These are phyloP conservation scores for Popillia japonica DNA, from an alignment of 1,140 invertebrate genomes.

Conservation along the genomic window DNA sequence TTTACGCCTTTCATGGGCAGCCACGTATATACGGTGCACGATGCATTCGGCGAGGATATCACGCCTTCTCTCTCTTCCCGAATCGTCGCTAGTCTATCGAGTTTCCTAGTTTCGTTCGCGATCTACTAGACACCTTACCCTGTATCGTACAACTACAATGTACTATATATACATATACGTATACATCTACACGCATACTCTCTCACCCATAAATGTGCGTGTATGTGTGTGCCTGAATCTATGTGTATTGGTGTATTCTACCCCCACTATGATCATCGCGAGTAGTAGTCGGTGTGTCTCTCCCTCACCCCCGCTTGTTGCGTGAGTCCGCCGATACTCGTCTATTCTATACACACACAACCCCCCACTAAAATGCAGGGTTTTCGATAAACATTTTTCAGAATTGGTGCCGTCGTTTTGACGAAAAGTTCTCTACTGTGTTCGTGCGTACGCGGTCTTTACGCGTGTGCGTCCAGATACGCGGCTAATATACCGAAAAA, in stretches of 20 bases:
- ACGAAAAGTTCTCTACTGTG: constrained; percentile 51
- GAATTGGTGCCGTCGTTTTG: constrained; percentile 61
- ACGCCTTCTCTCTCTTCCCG: background rate
- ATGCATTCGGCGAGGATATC: constrained; percentile 23
- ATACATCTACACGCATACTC: background rate
- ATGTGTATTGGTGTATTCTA: constrained; percentile 43
- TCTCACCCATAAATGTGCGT: constrained; percentile 34
- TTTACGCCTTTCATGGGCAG: no score
- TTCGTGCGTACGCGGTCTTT: constrained; percentile 44
- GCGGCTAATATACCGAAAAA: background rate
- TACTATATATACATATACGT: background rate
- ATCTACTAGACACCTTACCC: constrained; percentile 48
- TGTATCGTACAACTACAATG: background rate
- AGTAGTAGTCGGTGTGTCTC: constrained; percentile 11
- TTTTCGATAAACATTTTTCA: constrained; percentile 56
- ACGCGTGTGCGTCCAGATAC: background rate
- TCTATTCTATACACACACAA: constrained; percentile 29
- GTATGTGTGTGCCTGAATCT: constrained; percentile 41
- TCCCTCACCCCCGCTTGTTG: constrained; percentile 51
- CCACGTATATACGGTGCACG: background rate
- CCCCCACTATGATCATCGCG: constrained; percentile 44
- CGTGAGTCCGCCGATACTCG: constrained; percentile 47
- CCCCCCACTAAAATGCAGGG: constrained; percentile 49
- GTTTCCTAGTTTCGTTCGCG: constrained; percentile 27
- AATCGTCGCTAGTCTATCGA: constrained; percentile 13